A percentile compares a stretch with the other conserved stretches of the same genome.
These are phyloP conservation scores for Chaetogeoica ovagalla DNA, from an alignment of 2,888 invertebrate species.

Conservation along the genomic window DNA sequence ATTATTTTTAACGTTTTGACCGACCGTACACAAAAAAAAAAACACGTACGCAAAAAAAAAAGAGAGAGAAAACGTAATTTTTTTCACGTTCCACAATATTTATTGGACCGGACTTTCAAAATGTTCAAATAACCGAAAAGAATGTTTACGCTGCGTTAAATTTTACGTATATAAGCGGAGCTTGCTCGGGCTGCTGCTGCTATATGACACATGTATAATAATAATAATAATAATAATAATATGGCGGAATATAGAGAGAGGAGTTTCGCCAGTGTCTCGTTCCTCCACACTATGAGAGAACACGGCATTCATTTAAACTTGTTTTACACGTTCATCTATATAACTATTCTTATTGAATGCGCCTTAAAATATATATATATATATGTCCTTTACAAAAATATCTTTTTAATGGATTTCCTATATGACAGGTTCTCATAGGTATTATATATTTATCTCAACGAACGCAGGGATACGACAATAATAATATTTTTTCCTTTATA, in stretches of 20 bases:
- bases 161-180: neutral
- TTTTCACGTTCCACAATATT: slow-evolving; percentile 7
- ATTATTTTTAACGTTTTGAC: no score
- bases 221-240: no score
- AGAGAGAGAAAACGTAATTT: neutral
- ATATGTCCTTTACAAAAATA: neutral
- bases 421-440: neutral
- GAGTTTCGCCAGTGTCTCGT: no score
- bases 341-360: neutral
- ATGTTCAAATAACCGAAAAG: neutral
- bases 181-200: neutral
- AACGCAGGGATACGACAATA: no score
- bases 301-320: neutral
- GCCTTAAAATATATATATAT: neutral
- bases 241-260: no score
- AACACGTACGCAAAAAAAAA: neutral
- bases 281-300: no score
- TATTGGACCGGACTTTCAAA: neutral
- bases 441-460: neutral
- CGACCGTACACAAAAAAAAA: neutral
- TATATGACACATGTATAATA: neutral
- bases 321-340: slow-evolving; percentile 3
- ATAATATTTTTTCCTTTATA: no score
- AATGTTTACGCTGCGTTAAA: slow-evolving; percentile 15
- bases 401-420: neutral